A percentile compares a stretch with the other conserved stretches of the same genome.
phyloP scores from a whole-genome alignment of 1,140 invertebrate species.

The Hypsibius dujardini region DNA sequence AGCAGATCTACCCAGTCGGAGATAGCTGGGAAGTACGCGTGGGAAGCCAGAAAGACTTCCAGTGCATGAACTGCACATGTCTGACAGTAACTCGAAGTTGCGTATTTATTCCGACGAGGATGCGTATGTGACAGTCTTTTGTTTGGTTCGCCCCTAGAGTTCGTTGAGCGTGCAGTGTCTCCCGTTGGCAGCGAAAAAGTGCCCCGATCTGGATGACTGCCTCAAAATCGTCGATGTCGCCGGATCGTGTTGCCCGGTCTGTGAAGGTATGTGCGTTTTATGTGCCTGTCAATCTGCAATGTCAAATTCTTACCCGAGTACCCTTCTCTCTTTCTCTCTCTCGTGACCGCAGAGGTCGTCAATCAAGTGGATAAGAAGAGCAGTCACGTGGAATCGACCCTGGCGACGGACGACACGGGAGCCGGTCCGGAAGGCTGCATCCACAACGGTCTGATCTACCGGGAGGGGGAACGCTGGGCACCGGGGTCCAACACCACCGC shows the following conservation, averaged over 20 bases:
- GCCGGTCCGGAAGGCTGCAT: neutral
- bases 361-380: too few species aligned
- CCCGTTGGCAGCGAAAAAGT: neutral
- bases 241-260: neutral
- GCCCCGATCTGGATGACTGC: conserved; percentile 1
- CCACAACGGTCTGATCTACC: neutral
- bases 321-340: too few species aligned
- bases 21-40: conserved; percentile 7
- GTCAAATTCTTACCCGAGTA: too few species aligned
- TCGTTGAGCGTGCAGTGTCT: neutral
- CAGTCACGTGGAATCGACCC: too few species aligned
- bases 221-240: neutral
- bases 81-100: neutral
- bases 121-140: neutral
- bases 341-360: too few species aligned
- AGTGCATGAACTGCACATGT: conserved; percentile 10
- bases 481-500: conserved; percentile 3
- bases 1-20: conserved; percentile 7
- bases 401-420: too few species aligned
- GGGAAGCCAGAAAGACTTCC: conserved; percentile 12
- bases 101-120: too few species aligned
- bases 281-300: too few species aligned
- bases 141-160: neutral
- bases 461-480: neutral
- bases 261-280: neutral